phyloP scores from a whole-genome alignment of 2,888 invertebrate genomes.

The Eupithecia dodoneata region DNA sequence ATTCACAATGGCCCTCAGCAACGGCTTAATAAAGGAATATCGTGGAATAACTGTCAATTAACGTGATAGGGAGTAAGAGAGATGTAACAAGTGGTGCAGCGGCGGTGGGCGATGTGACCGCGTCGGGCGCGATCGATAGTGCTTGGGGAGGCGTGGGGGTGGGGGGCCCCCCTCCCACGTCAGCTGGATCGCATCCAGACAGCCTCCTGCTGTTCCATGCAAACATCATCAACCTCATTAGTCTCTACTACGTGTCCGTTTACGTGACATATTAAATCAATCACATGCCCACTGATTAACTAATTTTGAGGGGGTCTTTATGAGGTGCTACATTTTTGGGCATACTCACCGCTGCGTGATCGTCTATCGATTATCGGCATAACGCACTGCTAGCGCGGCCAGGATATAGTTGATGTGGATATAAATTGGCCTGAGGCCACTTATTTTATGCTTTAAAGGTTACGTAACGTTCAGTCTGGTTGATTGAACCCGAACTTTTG shows the following conservation, averaged over 20 bases:
- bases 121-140: slow-evolving; percentile 52
- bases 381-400: background rate
- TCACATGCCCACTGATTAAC: background rate
- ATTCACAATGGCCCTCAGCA: slow-evolving; percentile 11
- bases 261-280: background rate
- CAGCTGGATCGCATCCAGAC: slow-evolving; percentile 55
- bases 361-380: background rate
- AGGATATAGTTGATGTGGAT: background rate
- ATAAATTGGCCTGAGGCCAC: background rate
- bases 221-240: slow-evolving; percentile 48
- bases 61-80: slow-evolving; percentile 42
- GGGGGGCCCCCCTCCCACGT: slow-evolving; percentile 52
- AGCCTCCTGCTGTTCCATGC: slow-evolving; percentile 45
- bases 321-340: background rate
- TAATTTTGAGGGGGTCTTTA: background rate
- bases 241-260: slow-evolving; percentile 22
- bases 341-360: background rate
- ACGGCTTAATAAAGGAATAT: slow-evolving; percentile 11
- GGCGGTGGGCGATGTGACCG: slow-evolving; percentile 52
- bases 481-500: slow-evolving; percentile 25
- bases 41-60: background rate
- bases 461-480: slow-evolving; percentile 18
- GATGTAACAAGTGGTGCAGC: slow-evolving; percentile 79
- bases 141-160: slow-evolving; percentile 47
- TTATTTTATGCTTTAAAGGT: slow-evolving; percentile 6